Conservation (phyloP, 37 sponge, comb jelly and placozoan species). For the Spongilla lacustris region DNA sequence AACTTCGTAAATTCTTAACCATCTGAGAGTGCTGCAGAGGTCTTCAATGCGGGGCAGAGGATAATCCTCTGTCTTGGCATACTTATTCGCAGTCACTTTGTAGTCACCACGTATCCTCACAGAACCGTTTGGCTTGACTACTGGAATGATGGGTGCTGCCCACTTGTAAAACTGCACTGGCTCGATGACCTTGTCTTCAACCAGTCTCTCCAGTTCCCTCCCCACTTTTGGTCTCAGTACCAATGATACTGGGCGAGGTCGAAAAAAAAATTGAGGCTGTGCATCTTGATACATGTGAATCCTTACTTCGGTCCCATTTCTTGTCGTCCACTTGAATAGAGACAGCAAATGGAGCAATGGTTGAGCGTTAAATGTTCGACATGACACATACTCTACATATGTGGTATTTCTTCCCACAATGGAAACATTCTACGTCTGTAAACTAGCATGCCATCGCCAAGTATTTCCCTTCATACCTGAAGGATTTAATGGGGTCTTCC, state of each 20-base stretch:
- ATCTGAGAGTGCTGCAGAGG: not conserved
- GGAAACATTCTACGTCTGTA: not conserved
- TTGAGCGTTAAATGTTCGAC: not conserved
- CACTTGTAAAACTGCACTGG: slow-evolving; percentile 44
- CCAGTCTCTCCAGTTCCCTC: slow-evolving; percentile 6
- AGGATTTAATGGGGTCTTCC: not conserved
- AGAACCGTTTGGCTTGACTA: slow-evolving; percentile 20
- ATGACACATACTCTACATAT: not conserved
- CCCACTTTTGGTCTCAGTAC: slow-evolving; percentile 5
- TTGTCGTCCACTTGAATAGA: not conserved
- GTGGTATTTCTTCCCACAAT: not conserved
- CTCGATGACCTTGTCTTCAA: slow-evolving; percentile 9
- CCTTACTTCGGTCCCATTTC: not conserved
- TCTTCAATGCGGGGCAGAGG: slow-evolving; percentile 27
- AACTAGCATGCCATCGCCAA: not conserved
- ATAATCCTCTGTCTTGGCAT: slow-evolving; percentile 3
- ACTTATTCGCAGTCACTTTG: slow-evolving; percentile 49
- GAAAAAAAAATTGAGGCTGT: slow-evolving; percentile 13
- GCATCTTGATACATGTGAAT: slow-evolving; percentile 15
- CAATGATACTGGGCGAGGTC: slow-evolving; percentile 6
- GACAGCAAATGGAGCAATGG: not conserved
- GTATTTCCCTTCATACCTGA: not conserved
- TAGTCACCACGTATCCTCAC: slow-evolving; percentile 60
- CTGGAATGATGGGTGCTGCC: slow-evolving; percentile 59
- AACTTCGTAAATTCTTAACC: slow-evolving; percentile 6